These are phyloP conservation scores for Stenotaenia linearis DNA, from an alignment of 2,888 invertebrate species.

Conservation along the genomic window DNA sequence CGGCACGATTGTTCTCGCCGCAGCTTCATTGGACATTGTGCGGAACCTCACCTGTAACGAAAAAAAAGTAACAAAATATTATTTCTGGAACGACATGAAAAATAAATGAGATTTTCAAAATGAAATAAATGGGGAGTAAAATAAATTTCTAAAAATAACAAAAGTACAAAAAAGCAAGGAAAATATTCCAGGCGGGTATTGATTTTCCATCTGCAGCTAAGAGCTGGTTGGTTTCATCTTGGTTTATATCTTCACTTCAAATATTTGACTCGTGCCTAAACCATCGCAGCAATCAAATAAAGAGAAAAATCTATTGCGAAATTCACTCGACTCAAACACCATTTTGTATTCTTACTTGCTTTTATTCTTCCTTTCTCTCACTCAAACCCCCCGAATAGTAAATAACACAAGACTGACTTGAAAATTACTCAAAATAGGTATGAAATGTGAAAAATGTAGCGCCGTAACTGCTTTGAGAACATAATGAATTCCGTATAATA, in stretches of 20 bases:
- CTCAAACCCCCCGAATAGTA: neutral
- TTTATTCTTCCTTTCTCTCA: neutral
- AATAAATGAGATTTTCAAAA: neutral
- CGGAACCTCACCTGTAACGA: neutral
- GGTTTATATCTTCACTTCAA: constrained; percentile 3
- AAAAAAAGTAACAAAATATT: neutral
- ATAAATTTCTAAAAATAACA: neutral
- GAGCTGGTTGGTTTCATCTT: neutral
- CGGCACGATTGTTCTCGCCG: neutral
- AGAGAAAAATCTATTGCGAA: neutral
- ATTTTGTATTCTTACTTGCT: neutral
- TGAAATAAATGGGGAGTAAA: no score
- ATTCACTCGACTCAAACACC: neutral
- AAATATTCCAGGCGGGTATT: neutral
- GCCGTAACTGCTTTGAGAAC: neutral
- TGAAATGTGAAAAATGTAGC: neutral
- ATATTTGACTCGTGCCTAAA: constrained; percentile 16
- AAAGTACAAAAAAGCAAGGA: neutral
- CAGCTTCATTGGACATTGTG: constrained; percentile 28
- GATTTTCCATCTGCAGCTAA: neutral
- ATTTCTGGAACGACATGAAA: no score
- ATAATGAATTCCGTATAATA: constrained; percentile 5
- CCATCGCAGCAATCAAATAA: neutral
- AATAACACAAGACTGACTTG: neutral
- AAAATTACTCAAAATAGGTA: constrained; percentile 20